Base-by-base conservation (phyloP, 2,888 invertebrate genomes). In the Palloptera scutellata region DNA sequence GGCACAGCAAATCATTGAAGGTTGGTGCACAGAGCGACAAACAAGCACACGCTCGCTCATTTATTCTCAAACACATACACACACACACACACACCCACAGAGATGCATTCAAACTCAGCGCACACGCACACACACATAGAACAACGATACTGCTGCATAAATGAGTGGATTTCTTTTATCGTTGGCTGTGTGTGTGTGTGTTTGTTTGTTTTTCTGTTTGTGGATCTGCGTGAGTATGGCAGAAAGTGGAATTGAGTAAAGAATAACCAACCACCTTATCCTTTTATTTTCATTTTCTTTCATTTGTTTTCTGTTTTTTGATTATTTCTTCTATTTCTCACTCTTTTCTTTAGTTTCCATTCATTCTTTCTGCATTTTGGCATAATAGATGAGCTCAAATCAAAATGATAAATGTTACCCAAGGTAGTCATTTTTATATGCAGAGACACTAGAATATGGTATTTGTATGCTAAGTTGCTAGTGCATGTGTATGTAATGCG, bases 311-410 rank as follows among this genome's bases (percentile, higher is more conserved):
- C 5, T 43, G 4, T 51, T 51, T 13, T 13, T 51, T 19, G 15
- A 1, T 12, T 30, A 40, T 5, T 64, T 55, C 12, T 13, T 19
- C 15, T 15, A 8, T 19, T 13, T 19, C 15, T 15, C 17, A 8
- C 54, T 12, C 8, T 54, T 54, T 54, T n/a, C 20, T 17, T 54
- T n/a, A 15, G 53, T 17, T 53, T 10, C 6, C 51, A 15, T 48
- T 48, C 51, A n/a, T 15, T 48, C n/a, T 13, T 15, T n/a, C 15
- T 48, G 2, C 48, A 9, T 54, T 6, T 54, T 19, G 54, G 48
- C 62, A 67, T 64, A 64, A 67, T 54, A 67, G 63, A 67, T 60
- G 67, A 67, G 61, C 19, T 55, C 43, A 48, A 64, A 67, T 67
- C 63, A 64, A 67, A 64, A 64, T 60, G 60, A 67, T 64, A 60